Evolutionary conservation across 2,888 invertebrate species (phyloP).

Genomic region (Halictus quadricinctus): DNA sequence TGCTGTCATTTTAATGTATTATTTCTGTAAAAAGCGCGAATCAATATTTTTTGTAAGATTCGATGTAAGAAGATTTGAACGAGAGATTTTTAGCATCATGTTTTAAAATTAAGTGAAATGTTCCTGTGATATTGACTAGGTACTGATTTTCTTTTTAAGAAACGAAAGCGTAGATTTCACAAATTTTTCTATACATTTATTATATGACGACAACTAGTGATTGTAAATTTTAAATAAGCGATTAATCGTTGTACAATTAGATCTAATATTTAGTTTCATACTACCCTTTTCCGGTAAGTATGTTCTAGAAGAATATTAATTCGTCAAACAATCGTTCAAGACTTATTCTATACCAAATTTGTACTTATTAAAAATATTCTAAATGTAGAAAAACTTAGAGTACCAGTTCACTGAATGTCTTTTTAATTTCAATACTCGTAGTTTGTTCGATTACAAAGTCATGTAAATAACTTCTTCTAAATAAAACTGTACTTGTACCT

Average conservation of each 20-base stretch:
- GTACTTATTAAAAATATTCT: constrained; percentile 39
- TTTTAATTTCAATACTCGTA: constrained; percentile 30
- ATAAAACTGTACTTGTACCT: constrained; percentile 24
- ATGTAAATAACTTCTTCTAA: constrained; percentile 37
- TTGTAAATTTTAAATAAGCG: constrained; percentile 31
- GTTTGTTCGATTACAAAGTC: constrained; percentile 28
- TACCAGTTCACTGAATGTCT: constrained; percentile 19
- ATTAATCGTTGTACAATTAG: constrained; percentile 21
- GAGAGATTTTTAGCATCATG: constrained; percentile 24
- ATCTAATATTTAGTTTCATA: constrained; percentile 13
- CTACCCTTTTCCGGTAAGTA: neutral
- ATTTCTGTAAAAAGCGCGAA: constrained; percentile 16
- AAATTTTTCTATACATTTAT: constrained; percentile 27
- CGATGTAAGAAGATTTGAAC: constrained; percentile 2
- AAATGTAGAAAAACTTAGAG: constrained; percentile 11
- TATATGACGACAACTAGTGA: constrained; percentile 13
- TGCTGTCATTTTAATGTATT: neutral
- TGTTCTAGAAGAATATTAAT: neutral
- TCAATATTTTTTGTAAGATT: constrained; percentile 25
- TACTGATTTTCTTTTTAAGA: constrained; percentile 46
- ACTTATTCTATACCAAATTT: constrained; percentile 42
- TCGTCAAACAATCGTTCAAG: constrained; percentile 20
- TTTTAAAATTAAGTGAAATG: constrained; percentile 59
- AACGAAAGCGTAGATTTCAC: constrained; percentile 31
- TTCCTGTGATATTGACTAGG: constrained; percentile 65